Base-by-base conservation (phyloP, 2,113 vertebrate species). In the Pluvianellus socialis region DNA sequence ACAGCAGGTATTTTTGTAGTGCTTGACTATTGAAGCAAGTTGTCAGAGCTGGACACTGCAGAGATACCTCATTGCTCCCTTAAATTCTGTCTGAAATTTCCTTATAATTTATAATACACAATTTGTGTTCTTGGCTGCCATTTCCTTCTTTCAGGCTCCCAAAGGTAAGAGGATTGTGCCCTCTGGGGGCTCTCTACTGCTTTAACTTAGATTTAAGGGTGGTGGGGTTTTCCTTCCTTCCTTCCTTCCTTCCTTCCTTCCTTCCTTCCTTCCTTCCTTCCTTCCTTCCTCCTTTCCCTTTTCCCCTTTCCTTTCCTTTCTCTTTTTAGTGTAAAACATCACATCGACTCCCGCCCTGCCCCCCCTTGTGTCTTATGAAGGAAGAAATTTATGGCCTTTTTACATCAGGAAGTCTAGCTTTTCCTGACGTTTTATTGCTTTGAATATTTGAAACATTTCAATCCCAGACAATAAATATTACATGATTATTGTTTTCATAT, bases 401-500 rank as follows among this genome's bases (percentile, higher is more conserved):
- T 98, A 98, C 92, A 55, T 98, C 97, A 98, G 98, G 97, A 98
- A 98, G 98, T 98, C 97, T 96, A 97, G 96, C 93, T 98, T 98
- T 98, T 97, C 98, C 97, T 98, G 96, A 98, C 88, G 7, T 98
- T 98, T 98, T 98, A 98, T 98, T 98, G 95, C 97, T 97, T 96
- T 97, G 97, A 97, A 59, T 98, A 97, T 98, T 98, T 98, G 97
- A 98, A 98, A 97, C 98, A 96, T 98, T 98, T 98, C 97, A 98
- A 98, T 98, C 95, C 97, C 98, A 98, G 98, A 98, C 97, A 98
- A 98, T 98, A 98, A 98, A 98, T 98, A 98, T 96, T 98, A 97
- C 86, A 96, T 98, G 97, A 98, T 98, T 98, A 98, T 98, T 98
- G 94, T 98, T 98, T 98, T 98, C 98, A 98, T 98, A 98, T 98